phyloP scores from a whole-genome alignment of 2,888 invertebrate species.

The Cantharis lateralis region DNA sequence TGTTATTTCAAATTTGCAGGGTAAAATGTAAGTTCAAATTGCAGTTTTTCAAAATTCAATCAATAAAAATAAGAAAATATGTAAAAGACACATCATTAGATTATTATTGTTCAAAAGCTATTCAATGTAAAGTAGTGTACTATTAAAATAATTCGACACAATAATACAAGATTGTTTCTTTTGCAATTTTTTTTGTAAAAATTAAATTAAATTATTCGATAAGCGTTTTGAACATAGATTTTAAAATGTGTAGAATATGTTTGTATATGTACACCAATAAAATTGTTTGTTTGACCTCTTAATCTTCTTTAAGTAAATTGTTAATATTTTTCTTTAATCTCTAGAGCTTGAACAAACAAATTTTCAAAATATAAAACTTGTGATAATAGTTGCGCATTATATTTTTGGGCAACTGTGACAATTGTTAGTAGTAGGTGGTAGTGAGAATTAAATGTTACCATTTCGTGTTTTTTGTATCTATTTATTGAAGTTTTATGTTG shows the following conservation, averaged over 20 bases:
- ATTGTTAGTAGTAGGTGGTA: conserved; percentile 39
- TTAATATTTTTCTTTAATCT: not conserved
- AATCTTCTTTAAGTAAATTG: not conserved
- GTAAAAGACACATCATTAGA: conserved; percentile 54
- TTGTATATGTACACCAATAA: conserved; percentile 18
- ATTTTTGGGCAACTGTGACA: conserved; percentile 42
- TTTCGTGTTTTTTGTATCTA: conserved; percentile 42
- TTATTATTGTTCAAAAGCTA: conserved; percentile 21
- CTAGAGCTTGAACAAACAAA: conserved; percentile 23
- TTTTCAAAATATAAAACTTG: conserved; percentile 35
- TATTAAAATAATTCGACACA: not conserved
- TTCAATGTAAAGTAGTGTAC: not conserved
- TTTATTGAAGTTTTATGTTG: conserved; percentile 27
- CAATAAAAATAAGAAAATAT: conserved; percentile 31
- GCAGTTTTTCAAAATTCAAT: conserved; percentile 45
- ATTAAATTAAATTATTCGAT: conserved; percentile 4
- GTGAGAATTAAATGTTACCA: conserved; percentile 54
- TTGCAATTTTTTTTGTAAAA: conserved; percentile 16
- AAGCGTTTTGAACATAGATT: conserved; percentile 15
- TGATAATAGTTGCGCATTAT: conserved; percentile 42
- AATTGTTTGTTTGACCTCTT: conserved; percentile 19
- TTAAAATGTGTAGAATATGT: conserved; percentile 8
- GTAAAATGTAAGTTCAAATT: conserved; percentile 50
- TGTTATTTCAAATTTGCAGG: conserved; percentile 45
- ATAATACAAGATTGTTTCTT: conserved; percentile 1